These are phyloP conservation scores for Drosophila anomelani DNA, from an alignment of 2,888 invertebrate species.

Conservation along the genomic window DNA sequence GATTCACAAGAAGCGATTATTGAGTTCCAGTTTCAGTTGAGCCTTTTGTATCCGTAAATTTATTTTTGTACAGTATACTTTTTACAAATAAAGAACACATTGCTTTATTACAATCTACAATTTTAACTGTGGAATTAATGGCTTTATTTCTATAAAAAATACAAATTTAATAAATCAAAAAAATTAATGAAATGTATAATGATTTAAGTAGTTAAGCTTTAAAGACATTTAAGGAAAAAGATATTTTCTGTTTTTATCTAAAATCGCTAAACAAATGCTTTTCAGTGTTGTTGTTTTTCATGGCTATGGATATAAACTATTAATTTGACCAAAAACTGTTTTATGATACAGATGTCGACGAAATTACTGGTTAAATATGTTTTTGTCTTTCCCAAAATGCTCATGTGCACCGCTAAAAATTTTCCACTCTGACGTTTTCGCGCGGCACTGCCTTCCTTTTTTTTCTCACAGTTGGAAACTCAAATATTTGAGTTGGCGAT, in stretches of 20 bases:
- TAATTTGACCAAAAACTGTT: conserved; percentile 13
- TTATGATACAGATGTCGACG: conserved; percentile 18
- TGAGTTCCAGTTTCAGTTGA: too few relatives aligned
- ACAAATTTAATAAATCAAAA: too few relatives aligned
- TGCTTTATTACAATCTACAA: background rate
- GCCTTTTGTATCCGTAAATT: too few relatives aligned
- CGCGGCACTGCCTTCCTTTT: conserved; percentile 3
- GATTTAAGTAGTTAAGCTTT: background rate
- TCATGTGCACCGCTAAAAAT: conserved; percentile 36
- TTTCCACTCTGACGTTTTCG: conserved; percentile 47
- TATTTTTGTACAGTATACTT: too few relatives aligned
- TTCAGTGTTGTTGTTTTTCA: background rate
- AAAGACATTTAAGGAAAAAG: background rate
- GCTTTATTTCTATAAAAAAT: background rate
- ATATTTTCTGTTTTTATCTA: too few relatives aligned
- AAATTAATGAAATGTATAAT: background rate
- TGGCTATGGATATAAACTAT: background rate
- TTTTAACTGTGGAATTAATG: background rate
- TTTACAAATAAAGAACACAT: too few relatives aligned
- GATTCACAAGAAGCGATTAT: too few relatives aligned
- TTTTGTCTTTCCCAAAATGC: conserved; percentile 16
- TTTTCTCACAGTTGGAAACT: conserved; percentile 17
- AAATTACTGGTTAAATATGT: conserved; percentile 24
- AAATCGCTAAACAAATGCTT: background rate
- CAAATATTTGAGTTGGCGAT: conserved; percentile 49